Evolutionary conservation across 1,140 invertebrate species (phyloP), one percentile per base, ranked within the genome.

Genomic region (Colletes latitarsis): DNA sequence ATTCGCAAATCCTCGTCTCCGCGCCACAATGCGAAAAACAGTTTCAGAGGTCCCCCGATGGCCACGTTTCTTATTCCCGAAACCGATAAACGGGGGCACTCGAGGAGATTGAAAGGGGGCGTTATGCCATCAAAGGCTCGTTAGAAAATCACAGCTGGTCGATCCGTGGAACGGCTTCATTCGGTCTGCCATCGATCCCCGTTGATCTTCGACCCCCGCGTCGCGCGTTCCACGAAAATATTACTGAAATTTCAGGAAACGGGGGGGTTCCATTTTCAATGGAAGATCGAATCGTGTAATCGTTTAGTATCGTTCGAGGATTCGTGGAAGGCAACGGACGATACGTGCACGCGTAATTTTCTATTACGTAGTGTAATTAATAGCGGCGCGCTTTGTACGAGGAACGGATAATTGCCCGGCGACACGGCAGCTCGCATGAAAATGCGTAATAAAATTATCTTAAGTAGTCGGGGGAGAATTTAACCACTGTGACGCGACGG

Each of bases 71-170:
- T 3, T 10, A 12, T 73, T 66, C 41, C 30, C 69, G 53, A 73
- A 73, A 79, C 49, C 55, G 60, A 64, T 64, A 62, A 43, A 49
- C 77, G 60, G 60, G 62, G 73, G 73, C 84, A 85, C 84, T 85
- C 79, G 85, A 70, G 84, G 69, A 85, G 74, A 85, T 85, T 85
- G 79, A 82, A 77, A 68, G 64, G 70, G n/a, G 64, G 66, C 80
- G 76, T 85, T 77, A 66, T 84, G 74, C 80, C 80, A 85, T 85
- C 79, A 77, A 64, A 62, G 70, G 69, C 64, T 67, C 58, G 80
- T 85, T 82, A 78, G 70, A 77, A 82, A 85, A 85, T 85, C 64
- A 85, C 69, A 80, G 78, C 71, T 74, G 71, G 41, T 55, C 30
- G 52, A 81, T 75, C 30, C 62, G 52, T 41, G 68, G 73, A 62